Conservation (phyloP, 1,140 invertebrate genomes). For the Cydia fagiglandana region DNA sequence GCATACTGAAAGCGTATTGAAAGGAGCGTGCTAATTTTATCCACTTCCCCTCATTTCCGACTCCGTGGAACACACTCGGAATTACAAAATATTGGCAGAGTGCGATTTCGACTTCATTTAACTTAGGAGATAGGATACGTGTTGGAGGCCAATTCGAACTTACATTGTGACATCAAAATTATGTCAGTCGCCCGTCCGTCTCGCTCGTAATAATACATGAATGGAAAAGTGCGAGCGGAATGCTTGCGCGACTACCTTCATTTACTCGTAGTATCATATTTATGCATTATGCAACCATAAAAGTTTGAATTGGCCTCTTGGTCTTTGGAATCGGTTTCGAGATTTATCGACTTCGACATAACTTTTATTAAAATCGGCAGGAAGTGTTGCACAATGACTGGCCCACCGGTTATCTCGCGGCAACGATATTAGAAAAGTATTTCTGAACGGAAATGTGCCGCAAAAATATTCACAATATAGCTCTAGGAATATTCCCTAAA, state of each 20-base stretch:
- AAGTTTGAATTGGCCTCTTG: too few relatives aligned
- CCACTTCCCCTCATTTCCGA: slow-evolving; percentile 2
- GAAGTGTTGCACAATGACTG: slow-evolving; percentile 17
- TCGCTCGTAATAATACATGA: too few relatives aligned
- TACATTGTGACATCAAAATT: too few relatives aligned
- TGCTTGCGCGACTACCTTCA: too few relatives aligned
- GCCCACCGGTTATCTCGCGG: background rate
- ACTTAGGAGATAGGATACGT: slow-evolving; percentile 10
- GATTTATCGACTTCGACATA: slow-evolving; percentile 10
- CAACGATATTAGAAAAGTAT: background rate
- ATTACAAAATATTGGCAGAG: slow-evolving; percentile 14
- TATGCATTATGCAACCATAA: too few relatives aligned
- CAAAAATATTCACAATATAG: background rate
- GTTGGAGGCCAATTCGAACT: background rate
- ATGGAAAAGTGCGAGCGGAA: too few relatives aligned
- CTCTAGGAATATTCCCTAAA: too few relatives aligned
- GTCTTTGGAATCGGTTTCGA: slow-evolving; percentile 17
- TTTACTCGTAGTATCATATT: too few relatives aligned
- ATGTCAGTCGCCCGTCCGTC: too few relatives aligned
- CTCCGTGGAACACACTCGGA: background rate
- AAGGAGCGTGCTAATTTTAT: background rate
- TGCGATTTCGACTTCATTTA: slow-evolving; percentile 8
- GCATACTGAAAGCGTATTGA: background rate
- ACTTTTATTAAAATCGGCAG: slow-evolving; percentile 24
- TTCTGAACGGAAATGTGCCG: too few relatives aligned